Conservation (phyloP, 1,140 invertebrate species). For the Bombus soroeensis region DNA sequence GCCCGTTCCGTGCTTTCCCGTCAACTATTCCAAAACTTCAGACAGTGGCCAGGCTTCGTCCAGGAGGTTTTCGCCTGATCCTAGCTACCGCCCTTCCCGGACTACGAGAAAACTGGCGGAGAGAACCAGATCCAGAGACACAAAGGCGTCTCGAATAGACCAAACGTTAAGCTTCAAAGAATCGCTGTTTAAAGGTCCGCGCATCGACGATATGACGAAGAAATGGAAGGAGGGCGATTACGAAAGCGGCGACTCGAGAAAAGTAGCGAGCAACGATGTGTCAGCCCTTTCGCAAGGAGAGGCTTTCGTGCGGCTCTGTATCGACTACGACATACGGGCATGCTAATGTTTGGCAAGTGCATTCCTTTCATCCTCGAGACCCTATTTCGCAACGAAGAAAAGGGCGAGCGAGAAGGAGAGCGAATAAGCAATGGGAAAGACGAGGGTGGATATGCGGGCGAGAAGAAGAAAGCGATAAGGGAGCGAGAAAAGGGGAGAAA, state of each 20-base stretch:
- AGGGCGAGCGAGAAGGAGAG: conserved; percentile 1
- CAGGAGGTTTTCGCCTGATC: conserved; percentile 27
- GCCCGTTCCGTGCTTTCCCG: conserved; percentile 37
- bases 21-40: conserved; percentile 45
- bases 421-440: not conserved
- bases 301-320: conserved; percentile 9
- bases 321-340: conserved; percentile 32
- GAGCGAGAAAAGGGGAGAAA: not conserved
- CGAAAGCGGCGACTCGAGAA: not conserved
- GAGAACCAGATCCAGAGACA: not conserved
- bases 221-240: not conserved
- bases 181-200: not conserved
- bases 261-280: not conserved
- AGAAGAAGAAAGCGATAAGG: not conserved
- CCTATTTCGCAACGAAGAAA: conserved; percentile 47
- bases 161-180: not conserved
- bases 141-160: conserved; percentile 3
- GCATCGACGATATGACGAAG: not conserved
- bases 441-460: too few relatives aligned
- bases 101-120: not conserved
- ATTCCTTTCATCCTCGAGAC: conserved; percentile 56
- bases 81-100: not conserved
- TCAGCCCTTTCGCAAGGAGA: conserved; percentile 1
- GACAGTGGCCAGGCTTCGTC: conserved; percentile 2
- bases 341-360: conserved; percentile 55